phyloP scores from a whole-genome alignment of 1,140 invertebrate genomes.

The Diploscapter pachys region DNA sequence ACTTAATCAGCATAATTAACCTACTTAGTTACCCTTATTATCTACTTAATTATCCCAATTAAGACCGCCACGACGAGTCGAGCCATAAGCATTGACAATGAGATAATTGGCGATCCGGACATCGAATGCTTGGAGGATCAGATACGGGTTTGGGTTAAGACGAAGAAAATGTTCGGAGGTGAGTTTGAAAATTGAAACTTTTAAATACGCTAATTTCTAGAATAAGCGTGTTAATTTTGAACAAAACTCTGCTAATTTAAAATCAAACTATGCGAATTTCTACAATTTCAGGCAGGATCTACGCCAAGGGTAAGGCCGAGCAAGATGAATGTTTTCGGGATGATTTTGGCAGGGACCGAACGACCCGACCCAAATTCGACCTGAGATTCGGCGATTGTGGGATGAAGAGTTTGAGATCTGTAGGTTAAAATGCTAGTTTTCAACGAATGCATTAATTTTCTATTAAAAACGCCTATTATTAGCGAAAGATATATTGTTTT shows the following conservation, averaged over 20 bases:
- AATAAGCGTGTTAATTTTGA: not conserved
- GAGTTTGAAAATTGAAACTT: not conserved
- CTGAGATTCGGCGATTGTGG: constrained; percentile 51
- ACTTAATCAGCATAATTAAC: not conserved
- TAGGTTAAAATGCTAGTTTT: constrained; percentile 24
- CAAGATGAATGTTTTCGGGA: constrained; percentile 55
- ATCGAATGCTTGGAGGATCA: constrained; percentile 58
- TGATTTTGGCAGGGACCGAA: constrained; percentile 48
- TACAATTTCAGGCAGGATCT: constrained; percentile 48
- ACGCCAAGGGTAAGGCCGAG: constrained; percentile 58
- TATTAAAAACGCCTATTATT: not conserved
- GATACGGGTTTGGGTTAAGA: constrained; percentile 56
- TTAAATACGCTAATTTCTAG: not conserved
- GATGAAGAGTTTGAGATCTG: constrained; percentile 58
- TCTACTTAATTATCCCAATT: not conserved
- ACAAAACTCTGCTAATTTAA: not conserved
- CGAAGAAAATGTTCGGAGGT: constrained; percentile 53
- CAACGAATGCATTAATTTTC: no score
- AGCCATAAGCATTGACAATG: constrained; percentile 53
- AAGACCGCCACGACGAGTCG: not conserved
- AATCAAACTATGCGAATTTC: not conserved
- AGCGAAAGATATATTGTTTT: not conserved
- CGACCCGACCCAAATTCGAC: constrained; percentile 57
- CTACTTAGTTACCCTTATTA: not conserved
- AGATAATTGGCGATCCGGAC: constrained; percentile 58